Percentiles rank a stretch among this genome's conserved stretches.
phyloP scores from a whole-genome alignment of 1,140 invertebrate species.

The Drosophila pruinosa region DNA sequence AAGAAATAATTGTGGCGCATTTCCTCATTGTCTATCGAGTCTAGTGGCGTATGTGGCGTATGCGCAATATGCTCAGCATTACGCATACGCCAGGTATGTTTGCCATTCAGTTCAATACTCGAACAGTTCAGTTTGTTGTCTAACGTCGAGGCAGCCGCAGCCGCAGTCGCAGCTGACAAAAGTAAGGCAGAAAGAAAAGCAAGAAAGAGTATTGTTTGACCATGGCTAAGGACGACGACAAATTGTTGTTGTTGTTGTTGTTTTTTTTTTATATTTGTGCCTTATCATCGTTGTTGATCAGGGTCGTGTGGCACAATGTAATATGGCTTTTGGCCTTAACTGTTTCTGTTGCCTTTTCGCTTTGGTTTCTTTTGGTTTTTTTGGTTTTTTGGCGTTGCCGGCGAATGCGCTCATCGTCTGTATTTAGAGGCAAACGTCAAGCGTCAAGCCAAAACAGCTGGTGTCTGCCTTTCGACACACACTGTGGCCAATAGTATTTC shows the following conservation, averaged over 20 bases:
- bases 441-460: slow-evolving; percentile 47
- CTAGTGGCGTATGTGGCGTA: slow-evolving; percentile 42
- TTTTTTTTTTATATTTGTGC: slow-evolving; percentile 14
- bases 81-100: slow-evolving; percentile 70
- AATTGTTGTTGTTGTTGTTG: slow-evolving; percentile 20
- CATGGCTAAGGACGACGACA: slow-evolving; percentile 64
- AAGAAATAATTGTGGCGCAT: neutral
- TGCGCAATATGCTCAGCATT: slow-evolving; percentile 47
- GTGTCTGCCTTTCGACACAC: slow-evolving; percentile 32
- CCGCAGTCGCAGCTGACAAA: too few relatives aligned
- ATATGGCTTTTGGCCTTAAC: slow-evolving; percentile 7
- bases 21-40: slow-evolving; percentile 10
- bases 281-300: slow-evolving; percentile 54
- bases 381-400: slow-evolving; percentile 43
- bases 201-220: slow-evolving; percentile 11
- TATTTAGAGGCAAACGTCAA: slow-evolving; percentile 61
- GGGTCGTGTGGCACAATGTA: slow-evolving; percentile 12
- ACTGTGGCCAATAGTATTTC: neutral
- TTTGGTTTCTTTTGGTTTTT: neutral
- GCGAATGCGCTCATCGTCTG: slow-evolving; percentile 66
- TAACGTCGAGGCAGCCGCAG: slow-evolving; percentile 13
- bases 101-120: neutral
- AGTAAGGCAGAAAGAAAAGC: neutral
- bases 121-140: slow-evolving; percentile 11
- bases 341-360: slow-evolving; percentile 4